These are phyloP conservation scores for Meloidogyne floridensis DNA, from an alignment of 1,140 invertebrate species.

Conservation along the genomic window DNA sequence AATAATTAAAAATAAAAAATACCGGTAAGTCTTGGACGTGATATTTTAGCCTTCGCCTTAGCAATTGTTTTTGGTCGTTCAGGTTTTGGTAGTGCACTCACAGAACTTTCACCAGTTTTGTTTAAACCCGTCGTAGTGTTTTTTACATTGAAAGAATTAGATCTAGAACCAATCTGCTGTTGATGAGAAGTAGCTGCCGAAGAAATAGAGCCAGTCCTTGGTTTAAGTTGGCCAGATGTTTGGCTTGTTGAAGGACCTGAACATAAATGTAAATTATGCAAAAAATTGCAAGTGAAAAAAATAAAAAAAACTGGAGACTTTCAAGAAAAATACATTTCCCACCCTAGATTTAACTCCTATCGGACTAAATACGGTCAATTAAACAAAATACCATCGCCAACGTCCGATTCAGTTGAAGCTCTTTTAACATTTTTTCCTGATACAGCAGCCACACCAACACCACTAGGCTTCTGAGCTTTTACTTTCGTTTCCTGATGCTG, in stretches of 20 bases:
- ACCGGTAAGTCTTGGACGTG: conserved; percentile 21
- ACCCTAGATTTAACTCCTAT: too few species aligned
- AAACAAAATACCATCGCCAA: background rate
- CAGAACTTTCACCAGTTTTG: background rate
- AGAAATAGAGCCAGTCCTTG: conserved; percentile 8
- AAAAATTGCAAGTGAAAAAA: too few species aligned
- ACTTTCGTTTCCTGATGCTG: background rate
- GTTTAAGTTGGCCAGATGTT: background rate
- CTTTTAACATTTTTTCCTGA: background rate
- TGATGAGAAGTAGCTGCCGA: background rate
- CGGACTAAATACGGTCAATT: background rate
- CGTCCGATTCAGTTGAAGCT: background rate
- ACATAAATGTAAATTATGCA: too few species aligned
- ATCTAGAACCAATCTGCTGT: background rate
- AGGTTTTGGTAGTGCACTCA: background rate
- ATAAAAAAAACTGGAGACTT: too few species aligned
- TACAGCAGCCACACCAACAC: background rate
- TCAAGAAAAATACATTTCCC: too few species aligned
- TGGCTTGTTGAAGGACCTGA: background rate
- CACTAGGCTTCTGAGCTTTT: background rate
- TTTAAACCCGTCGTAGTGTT: background rate
- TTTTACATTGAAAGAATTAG: background rate
- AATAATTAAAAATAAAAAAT: background rate
- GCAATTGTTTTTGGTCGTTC: conserved; percentile 2
- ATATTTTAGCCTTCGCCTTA: conserved; percentile 13